Conservation (phyloP, 2,888 invertebrate species). For the Diarsia rubi region DNA sequence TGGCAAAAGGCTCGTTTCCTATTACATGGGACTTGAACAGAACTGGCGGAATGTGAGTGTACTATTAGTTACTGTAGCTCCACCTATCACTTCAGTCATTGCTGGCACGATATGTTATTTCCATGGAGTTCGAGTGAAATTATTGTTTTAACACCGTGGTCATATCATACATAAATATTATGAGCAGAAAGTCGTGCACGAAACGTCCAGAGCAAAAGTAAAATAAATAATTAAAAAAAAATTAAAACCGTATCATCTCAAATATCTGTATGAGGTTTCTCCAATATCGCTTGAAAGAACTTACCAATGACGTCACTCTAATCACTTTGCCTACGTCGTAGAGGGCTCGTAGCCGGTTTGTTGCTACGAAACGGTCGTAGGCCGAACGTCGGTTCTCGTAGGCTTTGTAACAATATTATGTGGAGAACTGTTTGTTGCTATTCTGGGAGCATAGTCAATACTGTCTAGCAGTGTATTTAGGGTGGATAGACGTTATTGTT, state of each 20-base stretch:
- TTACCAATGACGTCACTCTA: background rate
- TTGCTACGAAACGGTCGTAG: slow-evolving; percentile 39
- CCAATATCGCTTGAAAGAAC: background rate
- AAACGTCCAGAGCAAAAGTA: background rate
- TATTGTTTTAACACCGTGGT: background rate
- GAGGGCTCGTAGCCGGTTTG: slow-evolving; percentile 39
- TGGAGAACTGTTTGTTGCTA: background rate
- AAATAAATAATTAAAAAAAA: background rate
- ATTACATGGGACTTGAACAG: no score
- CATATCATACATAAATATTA: background rate
- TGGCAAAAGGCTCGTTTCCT: no score
- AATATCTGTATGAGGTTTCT: background rate
- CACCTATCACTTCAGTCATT: background rate
- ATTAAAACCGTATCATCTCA: background rate
- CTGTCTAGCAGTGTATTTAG: background rate
- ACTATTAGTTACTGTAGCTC: no score
- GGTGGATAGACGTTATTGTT: background rate
- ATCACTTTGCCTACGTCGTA: slow-evolving; percentile 34
- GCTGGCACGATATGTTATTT: no score
- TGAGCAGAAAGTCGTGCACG: background rate
- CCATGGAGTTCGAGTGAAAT: background rate
- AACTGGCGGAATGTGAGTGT: no score
- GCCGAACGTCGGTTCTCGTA: background rate
- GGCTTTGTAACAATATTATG: slow-evolving; percentile 4
- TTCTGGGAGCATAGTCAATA: background rate